phyloP scores from a whole-genome alignment of 2,113 vertebrate genomes.

The Heterochromis multidens region DNA sequence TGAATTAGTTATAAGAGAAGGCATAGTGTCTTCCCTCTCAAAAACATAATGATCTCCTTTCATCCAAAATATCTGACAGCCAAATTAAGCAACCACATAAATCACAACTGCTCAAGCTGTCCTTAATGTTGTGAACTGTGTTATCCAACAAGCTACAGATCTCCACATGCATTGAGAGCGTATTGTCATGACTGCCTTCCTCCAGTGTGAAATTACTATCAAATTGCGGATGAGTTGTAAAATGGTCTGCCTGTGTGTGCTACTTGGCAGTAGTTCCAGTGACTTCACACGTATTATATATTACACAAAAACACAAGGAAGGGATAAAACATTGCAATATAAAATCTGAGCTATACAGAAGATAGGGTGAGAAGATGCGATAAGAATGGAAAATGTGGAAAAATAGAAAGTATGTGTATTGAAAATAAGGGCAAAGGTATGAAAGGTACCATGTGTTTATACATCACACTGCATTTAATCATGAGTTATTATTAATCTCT shows the following conservation, averaged over 20 bases:
- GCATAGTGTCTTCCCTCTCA: neutral
- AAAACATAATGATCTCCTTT: neutral
- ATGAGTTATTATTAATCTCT: too few species aligned
- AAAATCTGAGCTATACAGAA: neutral
- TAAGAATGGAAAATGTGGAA: neutral
- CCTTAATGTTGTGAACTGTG: constrained; percentile 24
- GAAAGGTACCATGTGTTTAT: neutral
- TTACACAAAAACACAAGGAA: neutral
- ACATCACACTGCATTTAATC: too few species aligned
- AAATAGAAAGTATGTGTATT: neutral
- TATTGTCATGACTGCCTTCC: constrained; percentile 1
- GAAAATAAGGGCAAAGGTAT: neutral
- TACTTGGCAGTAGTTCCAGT: neutral
- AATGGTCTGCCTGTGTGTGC: neutral
- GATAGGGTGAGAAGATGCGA: neutral
- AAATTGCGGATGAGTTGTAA: constrained; percentile 17
- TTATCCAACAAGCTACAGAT: neutral
- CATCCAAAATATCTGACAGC: neutral
- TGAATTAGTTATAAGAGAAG: neutral
- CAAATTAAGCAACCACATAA: constrained; percentile 22
- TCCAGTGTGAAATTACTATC: constrained; percentile 51
- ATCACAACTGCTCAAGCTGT: constrained; percentile 22
- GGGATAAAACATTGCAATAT: neutral
- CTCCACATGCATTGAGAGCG: neutral
- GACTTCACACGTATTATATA: constrained; percentile 9